Conservation (phyloP, 2,113 vertebrate genomes). For the Centrocercus urophasianus region DNA sequence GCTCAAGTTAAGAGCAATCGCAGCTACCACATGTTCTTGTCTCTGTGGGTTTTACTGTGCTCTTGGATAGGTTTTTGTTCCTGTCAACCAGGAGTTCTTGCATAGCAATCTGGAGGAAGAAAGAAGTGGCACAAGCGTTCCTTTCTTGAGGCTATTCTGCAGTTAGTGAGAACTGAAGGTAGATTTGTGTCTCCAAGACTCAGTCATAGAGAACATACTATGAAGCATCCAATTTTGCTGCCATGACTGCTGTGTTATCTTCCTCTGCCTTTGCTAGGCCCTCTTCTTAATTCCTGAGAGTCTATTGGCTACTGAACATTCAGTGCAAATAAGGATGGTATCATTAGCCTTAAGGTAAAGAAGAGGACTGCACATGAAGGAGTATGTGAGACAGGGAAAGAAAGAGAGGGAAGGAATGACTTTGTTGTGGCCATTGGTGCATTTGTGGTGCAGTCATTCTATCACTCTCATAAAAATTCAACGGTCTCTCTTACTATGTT, state of each 20-base stretch:
- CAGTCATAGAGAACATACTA: background rate
- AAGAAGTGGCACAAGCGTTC: background rate
- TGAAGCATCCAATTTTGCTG: background rate
- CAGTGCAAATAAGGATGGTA: background rate
- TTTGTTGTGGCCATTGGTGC: background rate
- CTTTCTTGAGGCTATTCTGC: background rate
- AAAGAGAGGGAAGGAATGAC: background rate
- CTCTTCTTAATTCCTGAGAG: background rate
- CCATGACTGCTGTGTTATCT: background rate
- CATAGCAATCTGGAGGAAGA: background rate
- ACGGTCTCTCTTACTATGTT: background rate
- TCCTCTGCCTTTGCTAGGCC: background rate
- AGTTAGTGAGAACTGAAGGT: background rate
- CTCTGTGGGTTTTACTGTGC: background rate
- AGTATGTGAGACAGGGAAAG: background rate
- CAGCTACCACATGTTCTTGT: background rate
- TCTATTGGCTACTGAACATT: background rate
- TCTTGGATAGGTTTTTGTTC: background rate
- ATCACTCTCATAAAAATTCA: accelerated
- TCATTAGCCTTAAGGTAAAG: background rate
- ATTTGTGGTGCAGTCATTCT: background rate
- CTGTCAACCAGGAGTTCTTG: accelerated
- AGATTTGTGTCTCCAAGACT: background rate
- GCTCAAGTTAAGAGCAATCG: background rate
- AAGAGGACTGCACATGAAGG: background rate